Evolutionary conservation across 2,797 vertebrate species (phyloP), one percentile per base, ranked within the genome.

Genomic region (Etheostoma nigrum): DNA sequence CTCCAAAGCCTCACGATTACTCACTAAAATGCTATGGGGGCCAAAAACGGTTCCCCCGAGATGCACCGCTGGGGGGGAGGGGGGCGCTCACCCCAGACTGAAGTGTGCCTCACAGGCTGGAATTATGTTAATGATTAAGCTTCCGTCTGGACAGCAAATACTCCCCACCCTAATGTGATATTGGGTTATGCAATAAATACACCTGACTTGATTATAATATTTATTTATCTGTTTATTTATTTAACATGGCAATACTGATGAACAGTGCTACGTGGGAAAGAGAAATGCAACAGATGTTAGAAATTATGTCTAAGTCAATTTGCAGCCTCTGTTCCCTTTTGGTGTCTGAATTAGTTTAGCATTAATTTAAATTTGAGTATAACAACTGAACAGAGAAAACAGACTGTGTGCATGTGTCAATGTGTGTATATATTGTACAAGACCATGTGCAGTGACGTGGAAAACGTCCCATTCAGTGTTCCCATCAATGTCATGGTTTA

Each of bases 51-150:
- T 69, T 89, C 88, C 86, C 86, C 83, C 83, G 81, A 89, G 79
- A 86, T 89, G 82, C 78, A 68, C 82, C 69, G 16, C 77, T 86
- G 79, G 77, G 69, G 76, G 72, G 75, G 79, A 76, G 69, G 76
- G 72, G 75, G 72, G 72, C 67, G 69, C 60, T 80, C 63, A 30
- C 61, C 60, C 58, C 79, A 88, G 89, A 88, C 81, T 86, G 90
- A 91, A 94, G 94, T 88, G 92, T 95, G 94, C 90, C 92, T 90
- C 84, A 73, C 78, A 88, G 90, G 88, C 91, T 88, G 89, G 89
- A 91, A 90, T 92, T 91, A 94, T 92, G 89, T 86, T 92, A 93
- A 94, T 90, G 85, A 87, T 76, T 68, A 52, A 85, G 81, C 84
- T 82, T 86, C 85, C 62, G 83, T 91, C 90, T 91, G 93, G 88